Evolutionary conservation across 2,888 invertebrate genomes (phyloP).

Genomic region (Byasa hedistus): DNA sequence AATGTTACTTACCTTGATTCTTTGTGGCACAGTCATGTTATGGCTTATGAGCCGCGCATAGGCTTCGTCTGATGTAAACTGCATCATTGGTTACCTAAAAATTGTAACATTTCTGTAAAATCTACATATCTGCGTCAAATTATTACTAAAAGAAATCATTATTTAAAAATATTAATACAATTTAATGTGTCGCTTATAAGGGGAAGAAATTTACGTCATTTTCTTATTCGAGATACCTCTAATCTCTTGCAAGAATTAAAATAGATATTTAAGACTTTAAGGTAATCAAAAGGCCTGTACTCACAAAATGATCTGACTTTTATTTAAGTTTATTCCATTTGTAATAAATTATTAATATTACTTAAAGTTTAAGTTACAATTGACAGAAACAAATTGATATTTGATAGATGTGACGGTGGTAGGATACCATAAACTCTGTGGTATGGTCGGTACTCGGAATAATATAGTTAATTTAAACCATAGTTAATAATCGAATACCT

Average conservation of each 20-base stretch:
- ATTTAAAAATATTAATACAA: background rate
- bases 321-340: conserved; percentile 28
- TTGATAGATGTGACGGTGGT: background rate
- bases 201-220: conserved; percentile 22
- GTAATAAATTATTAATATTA: conserved; percentile 19
- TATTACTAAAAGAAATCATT: background rate
- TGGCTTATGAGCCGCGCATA: conserved; percentile 74
- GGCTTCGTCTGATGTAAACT: conserved; percentile 68
- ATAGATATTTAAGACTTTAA: background rate
- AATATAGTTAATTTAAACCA: no score
- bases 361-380: conserved; percentile 16
- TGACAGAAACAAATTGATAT: conserved; percentile 21
- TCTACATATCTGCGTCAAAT: background rate
- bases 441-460: background rate
- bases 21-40: conserved; percentile 76
- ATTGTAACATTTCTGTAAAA: background rate
- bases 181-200: background rate
- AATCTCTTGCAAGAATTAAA: background rate
- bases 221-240: conserved; percentile 3
- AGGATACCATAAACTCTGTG: background rate
- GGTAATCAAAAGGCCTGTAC: background rate
- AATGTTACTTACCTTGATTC: conserved; percentile 63
- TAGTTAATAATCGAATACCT: background rate
- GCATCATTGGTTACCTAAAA: conserved; percentile 34
- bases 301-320: conserved; percentile 17